Percentiles rank a stretch among this genome's conserved stretches.
Evolutionary conservation across 2,888 invertebrate species (phyloP).

Genomic region (Carabus problematicus): DNA sequence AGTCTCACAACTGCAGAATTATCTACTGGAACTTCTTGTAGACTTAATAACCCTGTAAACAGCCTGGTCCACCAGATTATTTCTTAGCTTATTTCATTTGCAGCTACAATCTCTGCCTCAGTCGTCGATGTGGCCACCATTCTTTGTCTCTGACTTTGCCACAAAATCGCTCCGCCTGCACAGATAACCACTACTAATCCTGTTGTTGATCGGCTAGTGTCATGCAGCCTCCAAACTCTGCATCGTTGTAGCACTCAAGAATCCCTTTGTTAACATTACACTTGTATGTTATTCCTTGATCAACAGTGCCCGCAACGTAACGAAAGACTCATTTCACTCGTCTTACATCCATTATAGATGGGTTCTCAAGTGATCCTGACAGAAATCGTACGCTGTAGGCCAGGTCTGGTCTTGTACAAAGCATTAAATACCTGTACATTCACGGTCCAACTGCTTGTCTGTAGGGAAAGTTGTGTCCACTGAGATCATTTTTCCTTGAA

Average conservation of each 20-base stretch:
- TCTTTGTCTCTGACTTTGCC: neutral
- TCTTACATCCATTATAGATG: conserved; percentile 45
- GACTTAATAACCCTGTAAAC: neutral
- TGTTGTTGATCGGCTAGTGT: conserved; percentile 5
- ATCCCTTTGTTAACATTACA: conserved; percentile 43
- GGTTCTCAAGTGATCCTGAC: conserved; percentile 46
- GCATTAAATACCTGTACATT: conserved; percentile 51
- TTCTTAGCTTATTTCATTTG: neutral
- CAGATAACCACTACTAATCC: conserved; percentile 9
- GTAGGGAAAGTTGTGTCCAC: conserved; percentile 44
- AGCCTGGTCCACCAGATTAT: conserved; percentile 8
- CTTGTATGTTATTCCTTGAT: conserved; percentile 44
- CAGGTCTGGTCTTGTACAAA: conserved; percentile 46
- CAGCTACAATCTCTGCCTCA: conserved; percentile 12
- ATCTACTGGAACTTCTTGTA: conserved; percentile 6
- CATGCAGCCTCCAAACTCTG: neutral
- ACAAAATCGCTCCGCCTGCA: conserved; percentile 8
- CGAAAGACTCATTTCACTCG: conserved; percentile 50
- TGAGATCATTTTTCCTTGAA: conserved; percentile 23
- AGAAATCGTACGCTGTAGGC: conserved; percentile 45
- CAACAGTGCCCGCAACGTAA: no score
- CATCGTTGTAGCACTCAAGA: conserved; percentile 50
- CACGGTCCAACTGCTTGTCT: conserved; percentile 49
- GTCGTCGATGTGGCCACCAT: conserved; percentile 12
- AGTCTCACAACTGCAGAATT: conserved; percentile 1